Percentiles rank a stretch among this genome's conserved stretches.
Evolutionary conservation across 2,888 invertebrate genomes (phyloP).

Genomic region (Luffia ferchaultella): DNA sequence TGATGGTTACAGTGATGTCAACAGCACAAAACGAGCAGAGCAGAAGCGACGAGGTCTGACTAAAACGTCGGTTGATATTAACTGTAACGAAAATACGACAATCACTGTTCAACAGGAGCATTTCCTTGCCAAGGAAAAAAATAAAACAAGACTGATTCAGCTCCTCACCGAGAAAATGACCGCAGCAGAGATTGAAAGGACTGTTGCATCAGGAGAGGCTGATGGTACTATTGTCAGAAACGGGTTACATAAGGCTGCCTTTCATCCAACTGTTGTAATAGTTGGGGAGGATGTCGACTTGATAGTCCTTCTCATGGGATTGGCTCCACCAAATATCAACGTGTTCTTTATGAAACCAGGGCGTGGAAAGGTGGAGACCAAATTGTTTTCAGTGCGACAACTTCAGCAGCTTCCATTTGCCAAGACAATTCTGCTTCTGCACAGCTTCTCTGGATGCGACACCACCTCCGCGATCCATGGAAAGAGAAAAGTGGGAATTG

Average conservation of each 20-base stretch:
- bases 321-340: constrained; percentile 17
- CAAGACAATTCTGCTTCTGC: constrained; percentile 17
- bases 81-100: constrained; percentile 23
- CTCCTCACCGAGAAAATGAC: constrained; percentile 20
- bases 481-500: not conserved
- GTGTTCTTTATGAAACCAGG: constrained; percentile 19
- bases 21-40: no score
- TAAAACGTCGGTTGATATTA: no score
- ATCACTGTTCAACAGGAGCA: constrained; percentile 18
- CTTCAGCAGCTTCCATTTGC: constrained; percentile 16
- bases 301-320: constrained; percentile 17
- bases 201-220: no score
- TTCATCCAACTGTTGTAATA: constrained; percentile 21
- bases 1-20: no score
- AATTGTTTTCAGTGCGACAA: constrained; percentile 19
- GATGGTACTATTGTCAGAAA: constrained; percentile 23
- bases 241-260: constrained; percentile 18
- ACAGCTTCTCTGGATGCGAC: constrained; percentile 17
- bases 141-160: constrained; percentile 25
- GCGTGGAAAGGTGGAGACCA: constrained; percentile 15
- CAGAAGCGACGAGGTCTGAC: no score
- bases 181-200: no score
- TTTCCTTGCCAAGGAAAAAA: constrained; percentile 24
- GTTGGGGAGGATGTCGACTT: constrained; percentile 6
- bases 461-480: constrained; percentile 6